Percentiles rank a stretch among this genome's conserved stretches.
Evolutionary conservation across 2,113 vertebrate species (phyloP).

Genomic region (Syngnathoides biaculeatus): DNA sequence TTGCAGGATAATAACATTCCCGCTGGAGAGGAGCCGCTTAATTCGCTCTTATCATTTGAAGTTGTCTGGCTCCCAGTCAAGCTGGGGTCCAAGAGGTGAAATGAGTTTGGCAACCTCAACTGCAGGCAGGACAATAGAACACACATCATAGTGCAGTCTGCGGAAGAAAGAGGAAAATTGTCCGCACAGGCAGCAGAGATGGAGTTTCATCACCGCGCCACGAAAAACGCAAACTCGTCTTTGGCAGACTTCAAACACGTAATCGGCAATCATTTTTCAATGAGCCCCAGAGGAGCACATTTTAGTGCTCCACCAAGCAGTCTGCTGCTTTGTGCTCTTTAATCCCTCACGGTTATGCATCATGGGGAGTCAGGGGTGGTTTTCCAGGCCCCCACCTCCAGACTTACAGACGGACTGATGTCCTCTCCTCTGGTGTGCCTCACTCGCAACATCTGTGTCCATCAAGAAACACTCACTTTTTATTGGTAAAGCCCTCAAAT

Average conservation of each 20-base stretch:
- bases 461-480: constrained; percentile 73
- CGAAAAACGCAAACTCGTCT: constrained; percentile 70
- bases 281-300: constrained; percentile 76
- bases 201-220: constrained; percentile 74
- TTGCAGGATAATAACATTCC: constrained; percentile 73
- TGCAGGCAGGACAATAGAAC: constrained; percentile 64
- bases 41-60: constrained; percentile 75
- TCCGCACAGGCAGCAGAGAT: constrained; percentile 78
- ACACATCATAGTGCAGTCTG: constrained; percentile 75
- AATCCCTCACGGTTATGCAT: constrained; percentile 76
- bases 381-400: constrained; percentile 61
- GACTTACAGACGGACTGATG: constrained; percentile 42
- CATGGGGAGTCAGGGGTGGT: constrained; percentile 63
- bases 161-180: constrained; percentile 75
- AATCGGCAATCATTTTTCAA: constrained; percentile 80
- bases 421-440: constrained; percentile 41
- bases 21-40: constrained; percentile 69
- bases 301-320: constrained; percentile 76
- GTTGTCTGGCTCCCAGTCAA: constrained; percentile 76
- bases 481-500: constrained; percentile 66
- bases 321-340: constrained; percentile 71
- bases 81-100: constrained; percentile 76
- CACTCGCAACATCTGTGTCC: constrained; percentile 68
- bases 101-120: constrained; percentile 80
- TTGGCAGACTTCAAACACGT: constrained; percentile 78